Percentiles rank a stretch among this genome's conserved stretches.
Evolutionary conservation across 2,888 invertebrate genomes (phyloP).

Genomic region (Napeogenes sylphis): DNA sequence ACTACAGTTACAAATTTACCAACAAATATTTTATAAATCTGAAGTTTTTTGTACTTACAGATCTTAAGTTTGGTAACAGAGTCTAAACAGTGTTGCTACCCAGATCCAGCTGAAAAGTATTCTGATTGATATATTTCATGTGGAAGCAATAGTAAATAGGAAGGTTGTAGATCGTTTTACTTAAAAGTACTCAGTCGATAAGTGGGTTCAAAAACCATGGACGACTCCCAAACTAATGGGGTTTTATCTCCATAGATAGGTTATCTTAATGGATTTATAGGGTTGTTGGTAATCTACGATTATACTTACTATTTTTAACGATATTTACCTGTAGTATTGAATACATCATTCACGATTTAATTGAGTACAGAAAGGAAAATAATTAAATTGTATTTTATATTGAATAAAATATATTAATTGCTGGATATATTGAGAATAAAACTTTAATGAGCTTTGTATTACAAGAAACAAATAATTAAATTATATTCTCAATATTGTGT

Average conservation of each 20-base stretch:
- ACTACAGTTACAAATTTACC: too few relatives aligned
- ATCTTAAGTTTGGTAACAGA: background rate
- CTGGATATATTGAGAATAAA: too few relatives aligned
- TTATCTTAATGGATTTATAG: constrained; percentile 38
- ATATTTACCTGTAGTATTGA: too few relatives aligned
- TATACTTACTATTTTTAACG: constrained; percentile 24
- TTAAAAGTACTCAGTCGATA: constrained; percentile 12
- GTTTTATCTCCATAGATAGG: constrained; percentile 32
- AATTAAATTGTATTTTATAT: background rate
- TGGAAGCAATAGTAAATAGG: background rate
- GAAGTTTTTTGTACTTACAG: too few relatives aligned
- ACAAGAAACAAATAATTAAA: too few relatives aligned
- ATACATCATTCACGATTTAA: too few relatives aligned
- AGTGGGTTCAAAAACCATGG: constrained; percentile 16
- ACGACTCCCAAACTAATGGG: constrained; percentile 26
- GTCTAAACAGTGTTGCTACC: background rate
- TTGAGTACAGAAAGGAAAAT: too few relatives aligned
- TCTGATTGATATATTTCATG: background rate
- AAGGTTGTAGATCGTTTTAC: background rate
- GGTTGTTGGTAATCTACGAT: constrained; percentile 30
- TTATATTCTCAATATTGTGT: too few relatives aligned
- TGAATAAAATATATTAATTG: too few relatives aligned
- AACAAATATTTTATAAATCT: too few relatives aligned
- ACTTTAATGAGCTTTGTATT: too few relatives aligned
- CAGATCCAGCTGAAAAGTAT: background rate